Evolutionary conservation across 2,888 invertebrate species (phyloP), one percentile per base, ranked within the genome.

Genomic region (Podotricha telesiphe): DNA sequence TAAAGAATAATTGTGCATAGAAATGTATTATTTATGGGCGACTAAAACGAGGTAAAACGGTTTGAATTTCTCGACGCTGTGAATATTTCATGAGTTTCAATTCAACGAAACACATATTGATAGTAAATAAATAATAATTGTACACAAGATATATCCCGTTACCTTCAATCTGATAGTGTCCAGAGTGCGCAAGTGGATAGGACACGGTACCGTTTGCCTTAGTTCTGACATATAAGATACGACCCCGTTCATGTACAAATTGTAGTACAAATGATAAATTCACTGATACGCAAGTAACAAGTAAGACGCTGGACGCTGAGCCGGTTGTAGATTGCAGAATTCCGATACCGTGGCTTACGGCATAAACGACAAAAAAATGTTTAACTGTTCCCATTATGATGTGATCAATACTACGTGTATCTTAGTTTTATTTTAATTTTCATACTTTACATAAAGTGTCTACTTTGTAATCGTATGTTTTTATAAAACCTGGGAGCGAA

Each of bases 111-210:
- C 53, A 63, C 55, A 59, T 59, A 70, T 72, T 70, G 73, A 73
- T 73, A 68, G 73, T 76, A 28, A 28, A 6, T 28, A 73, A 76
- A 6, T 28, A 73, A 76, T 77, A 80, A 78, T 79, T 79, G 74
- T 74, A 76, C 79, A 76, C 76, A 75, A 77, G 75, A 70, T 67
- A 65, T 69, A 73, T 76, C 78, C 80, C 76, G 76, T 76, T 78
- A 74, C 69, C 65, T 70, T 66, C 73, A 69, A 85, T 81, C 79
- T 75, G 81, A 82, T 82, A 81, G 71, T 82, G 80, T 69, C 70
- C 71, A 71, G 77, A n/a, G n/a, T n/a, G 76, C 78, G 72, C 75
- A 85, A 81, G 79, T 85, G 73, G 76, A 65, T 84, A 80, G 81
- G 80, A 81, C 79, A 79, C 63, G 73, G 74, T 79, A 80, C 81